Percentiles rank a stretch among this genome's conserved stretches.
Conservation (phyloP, 2,797 vertebrate species). For the Catharus ustulatus region DNA sequence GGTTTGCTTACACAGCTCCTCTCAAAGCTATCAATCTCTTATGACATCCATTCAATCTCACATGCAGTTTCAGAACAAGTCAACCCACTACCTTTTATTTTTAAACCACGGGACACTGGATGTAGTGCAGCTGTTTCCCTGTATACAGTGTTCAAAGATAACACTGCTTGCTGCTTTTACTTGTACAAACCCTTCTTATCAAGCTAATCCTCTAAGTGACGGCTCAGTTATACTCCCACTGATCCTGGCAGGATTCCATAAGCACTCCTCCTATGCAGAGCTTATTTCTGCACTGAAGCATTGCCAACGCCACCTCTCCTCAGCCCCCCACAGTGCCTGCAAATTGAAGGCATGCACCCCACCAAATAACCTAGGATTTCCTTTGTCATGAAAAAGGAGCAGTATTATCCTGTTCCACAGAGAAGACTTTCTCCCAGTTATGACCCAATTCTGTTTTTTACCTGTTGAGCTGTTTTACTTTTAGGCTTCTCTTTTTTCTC, state of each 20-base stretch:
- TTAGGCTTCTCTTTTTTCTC: slow-evolving; percentile 99
- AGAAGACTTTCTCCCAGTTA: not conserved
- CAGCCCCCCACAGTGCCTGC: not conserved
- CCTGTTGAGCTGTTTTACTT: slow-evolving; percentile 98
- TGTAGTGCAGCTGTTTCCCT: slow-evolving; percentile 34
- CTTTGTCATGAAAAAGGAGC: not conserved
- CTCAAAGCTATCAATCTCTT: not conserved
- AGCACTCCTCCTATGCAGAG: slow-evolving; percentile 19
- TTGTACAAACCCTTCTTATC: slow-evolving; percentile 18
- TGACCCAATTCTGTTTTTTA: slow-evolving; percentile 15
- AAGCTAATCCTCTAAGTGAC: slow-evolving; percentile 28
- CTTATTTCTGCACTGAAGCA: slow-evolving; percentile 41
- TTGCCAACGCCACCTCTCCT: not conserved
- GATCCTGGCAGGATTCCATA: slow-evolving; percentile 7
- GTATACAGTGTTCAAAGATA: not conserved
- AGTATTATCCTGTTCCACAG: not conserved
- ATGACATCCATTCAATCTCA: not conserved
- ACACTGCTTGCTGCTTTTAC: not conserved
- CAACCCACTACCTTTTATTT: slow-evolving; percentile 42
- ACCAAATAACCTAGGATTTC: not conserved
- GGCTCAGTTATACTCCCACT: slow-evolving; percentile 49
- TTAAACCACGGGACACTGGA: slow-evolving; percentile 4
- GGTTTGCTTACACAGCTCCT: not conserved
- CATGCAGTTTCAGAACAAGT: not conserved
- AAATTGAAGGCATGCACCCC: not conserved